These are phyloP conservation scores for Branchellion lobata DNA, from an alignment of 2,888 invertebrate species.

Conservation along the genomic window DNA sequence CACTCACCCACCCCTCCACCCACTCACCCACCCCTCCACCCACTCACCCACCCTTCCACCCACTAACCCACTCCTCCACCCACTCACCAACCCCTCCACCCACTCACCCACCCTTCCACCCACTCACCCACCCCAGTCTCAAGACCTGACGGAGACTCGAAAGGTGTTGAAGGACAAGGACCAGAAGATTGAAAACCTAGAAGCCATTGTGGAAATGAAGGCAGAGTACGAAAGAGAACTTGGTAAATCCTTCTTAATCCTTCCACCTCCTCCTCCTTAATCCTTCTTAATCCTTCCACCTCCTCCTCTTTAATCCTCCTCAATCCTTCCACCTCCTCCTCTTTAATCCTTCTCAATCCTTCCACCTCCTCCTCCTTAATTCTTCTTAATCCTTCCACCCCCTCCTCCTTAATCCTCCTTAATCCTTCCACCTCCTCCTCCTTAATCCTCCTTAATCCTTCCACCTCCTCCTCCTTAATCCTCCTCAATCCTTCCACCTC, in stretches of 20 bases:
- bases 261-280: neutral
- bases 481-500: neutral
- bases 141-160: constrained; percentile 72
- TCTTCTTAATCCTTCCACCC: neutral
- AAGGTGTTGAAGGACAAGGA: constrained; percentile 75
- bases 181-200: constrained; percentile 82
- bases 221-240: constrained; percentile 69
- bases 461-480: neutral
- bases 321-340: neutral
- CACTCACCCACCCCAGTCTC: constrained; percentile 63
- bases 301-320: neutral
- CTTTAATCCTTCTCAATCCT: neutral
- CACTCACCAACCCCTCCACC: too few relatives aligned
- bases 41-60: too few relatives aligned
- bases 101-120: neutral
- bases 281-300: neutral
- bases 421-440: neutral
- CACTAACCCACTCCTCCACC: too few relatives aligned
- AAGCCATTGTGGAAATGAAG: constrained; percentile 73
- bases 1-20: neutral
- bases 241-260: neutral
- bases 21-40: neutral
- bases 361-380: neutral
- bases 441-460: neutral
- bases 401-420: neutral